phyloP scores from a whole-genome alignment of 2,797 vertebrate genomes.

The Megalops cyprinoides region DNA sequence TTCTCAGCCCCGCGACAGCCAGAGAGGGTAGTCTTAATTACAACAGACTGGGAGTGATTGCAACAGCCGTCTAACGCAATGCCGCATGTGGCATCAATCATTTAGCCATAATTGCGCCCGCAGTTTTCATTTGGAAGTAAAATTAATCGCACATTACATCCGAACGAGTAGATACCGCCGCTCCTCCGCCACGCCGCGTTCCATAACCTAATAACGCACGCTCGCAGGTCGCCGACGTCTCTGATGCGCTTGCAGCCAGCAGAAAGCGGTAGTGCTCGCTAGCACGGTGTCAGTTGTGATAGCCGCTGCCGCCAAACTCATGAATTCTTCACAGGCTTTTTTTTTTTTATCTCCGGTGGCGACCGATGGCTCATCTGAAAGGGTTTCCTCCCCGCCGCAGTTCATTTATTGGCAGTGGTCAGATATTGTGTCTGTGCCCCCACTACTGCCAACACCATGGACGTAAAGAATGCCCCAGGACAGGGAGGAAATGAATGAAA shows the following conservation, averaged over 20 bases:
- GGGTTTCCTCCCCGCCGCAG: background rate
- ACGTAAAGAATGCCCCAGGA: background rate
- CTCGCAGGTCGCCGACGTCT: conserved; percentile 21
- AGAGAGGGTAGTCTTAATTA: conserved; percentile 19
- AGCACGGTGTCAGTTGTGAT: conserved; percentile 16
- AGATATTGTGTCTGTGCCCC: background rate
- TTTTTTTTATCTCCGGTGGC: conserved; percentile 11
- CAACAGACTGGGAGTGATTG: conserved; percentile 10
- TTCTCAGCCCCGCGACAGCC: background rate
- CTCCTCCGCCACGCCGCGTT: conserved; percentile 4
- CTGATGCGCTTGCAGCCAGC: background rate
- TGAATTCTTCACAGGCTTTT: conserved; percentile 20
- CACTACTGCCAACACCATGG: background rate
- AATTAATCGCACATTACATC: conserved; percentile 26
- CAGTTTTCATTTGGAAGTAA: conserved; percentile 23
- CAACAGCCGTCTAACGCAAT: conserved; percentile 3
- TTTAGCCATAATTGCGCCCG: conserved; percentile 8
- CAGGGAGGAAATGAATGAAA: too few relatives aligned
- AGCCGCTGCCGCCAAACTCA: conserved; percentile 6
- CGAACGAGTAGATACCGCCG: background rate
- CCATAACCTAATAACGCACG: conserved; percentile 28
- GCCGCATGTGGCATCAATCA: conserved; percentile 31
- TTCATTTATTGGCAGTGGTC: background rate
- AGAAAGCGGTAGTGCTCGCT: conserved; percentile 11
- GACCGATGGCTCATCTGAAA: conserved; percentile 1